Evolutionary conservation across 1,140 invertebrate species (phyloP).

Genomic region (Nasonia longicornis): DNA sequence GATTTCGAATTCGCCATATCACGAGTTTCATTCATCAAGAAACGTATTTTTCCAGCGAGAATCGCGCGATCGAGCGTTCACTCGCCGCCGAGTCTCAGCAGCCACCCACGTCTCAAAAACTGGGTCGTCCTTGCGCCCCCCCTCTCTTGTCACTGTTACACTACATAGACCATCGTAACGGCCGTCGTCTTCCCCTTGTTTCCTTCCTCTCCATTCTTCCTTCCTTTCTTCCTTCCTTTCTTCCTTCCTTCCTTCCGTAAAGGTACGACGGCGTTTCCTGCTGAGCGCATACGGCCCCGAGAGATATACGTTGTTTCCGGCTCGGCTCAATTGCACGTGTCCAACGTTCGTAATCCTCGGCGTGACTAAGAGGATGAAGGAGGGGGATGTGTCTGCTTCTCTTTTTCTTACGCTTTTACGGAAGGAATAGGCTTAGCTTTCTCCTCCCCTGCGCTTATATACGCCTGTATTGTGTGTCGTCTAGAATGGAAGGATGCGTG

Average conservation of each 20-base stretch:
- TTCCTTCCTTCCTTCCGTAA: background rate
- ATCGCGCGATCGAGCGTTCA: background rate
- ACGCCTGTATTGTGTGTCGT: background rate
- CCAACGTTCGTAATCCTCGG: slow-evolving; percentile 2
- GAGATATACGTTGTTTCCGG: background rate
- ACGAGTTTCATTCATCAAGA: too few relatives aligned
- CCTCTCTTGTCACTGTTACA: background rate
- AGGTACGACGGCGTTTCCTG: background rate
- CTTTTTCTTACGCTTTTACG: slow-evolving; percentile 1
- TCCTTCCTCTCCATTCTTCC: slow-evolving; percentile 28
- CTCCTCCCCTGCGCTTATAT: background rate
- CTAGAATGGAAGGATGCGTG: background rate
- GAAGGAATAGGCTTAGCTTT: background rate
- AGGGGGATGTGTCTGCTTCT: background rate
- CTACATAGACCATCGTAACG: background rate
- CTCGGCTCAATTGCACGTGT: background rate
- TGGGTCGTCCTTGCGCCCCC: background rate
- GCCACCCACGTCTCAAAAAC: background rate
- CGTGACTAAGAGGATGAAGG: slow-evolving; percentile 2
- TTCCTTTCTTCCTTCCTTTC: background rate
- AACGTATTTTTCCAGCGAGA: too few relatives aligned
- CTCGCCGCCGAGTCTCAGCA: background rate
- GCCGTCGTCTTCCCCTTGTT: slow-evolving; percentile 6
- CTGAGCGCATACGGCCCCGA: background rate
- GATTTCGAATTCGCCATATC: too few relatives aligned